Conservation (phyloP, 2,113 vertebrate species). For the Eurystomus gularis region DNA sequence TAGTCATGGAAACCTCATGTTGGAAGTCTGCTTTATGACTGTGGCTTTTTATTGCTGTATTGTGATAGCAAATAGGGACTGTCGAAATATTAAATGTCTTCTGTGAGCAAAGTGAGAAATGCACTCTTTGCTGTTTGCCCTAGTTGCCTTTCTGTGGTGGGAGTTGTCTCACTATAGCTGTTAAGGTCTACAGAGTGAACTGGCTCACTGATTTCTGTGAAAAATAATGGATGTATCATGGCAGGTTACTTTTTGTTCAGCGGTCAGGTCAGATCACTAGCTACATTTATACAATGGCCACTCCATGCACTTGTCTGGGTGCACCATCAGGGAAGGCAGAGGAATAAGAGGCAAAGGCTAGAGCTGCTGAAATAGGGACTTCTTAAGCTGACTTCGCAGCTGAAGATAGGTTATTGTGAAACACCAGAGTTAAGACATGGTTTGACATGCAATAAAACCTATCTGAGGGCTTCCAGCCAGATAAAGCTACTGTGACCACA, state of each 20-base stretch:
- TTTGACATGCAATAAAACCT: neutral
- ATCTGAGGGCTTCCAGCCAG: neutral
- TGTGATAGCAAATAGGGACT: neutral
- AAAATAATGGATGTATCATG: neutral
- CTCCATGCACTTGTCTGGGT: neutral
- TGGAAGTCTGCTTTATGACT: neutral
- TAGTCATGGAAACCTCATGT: accelerated
- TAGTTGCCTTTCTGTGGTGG: neutral
- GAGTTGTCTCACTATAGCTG: neutral
- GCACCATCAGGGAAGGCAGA: neutral
- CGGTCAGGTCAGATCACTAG: neutral
- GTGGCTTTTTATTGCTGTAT: neutral
- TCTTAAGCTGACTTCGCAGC: neutral
- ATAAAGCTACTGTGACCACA: neutral
- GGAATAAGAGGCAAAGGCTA: neutral
- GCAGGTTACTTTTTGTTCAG: neutral
- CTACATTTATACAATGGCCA: neutral
- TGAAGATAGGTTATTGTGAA: neutral
- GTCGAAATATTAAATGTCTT: neutral
- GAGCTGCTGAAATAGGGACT: neutral
- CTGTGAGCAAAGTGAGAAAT: neutral
- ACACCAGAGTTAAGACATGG: neutral
- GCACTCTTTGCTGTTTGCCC: neutral
- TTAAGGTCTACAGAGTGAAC: neutral
- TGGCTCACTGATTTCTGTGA: no score